Percentiles rank a stretch among this genome's conserved stretches.
These are phyloP conservation scores for Seladonia tumulorum DNA, from an alignment of 2,888 invertebrate species.

Conservation along the genomic window DNA sequence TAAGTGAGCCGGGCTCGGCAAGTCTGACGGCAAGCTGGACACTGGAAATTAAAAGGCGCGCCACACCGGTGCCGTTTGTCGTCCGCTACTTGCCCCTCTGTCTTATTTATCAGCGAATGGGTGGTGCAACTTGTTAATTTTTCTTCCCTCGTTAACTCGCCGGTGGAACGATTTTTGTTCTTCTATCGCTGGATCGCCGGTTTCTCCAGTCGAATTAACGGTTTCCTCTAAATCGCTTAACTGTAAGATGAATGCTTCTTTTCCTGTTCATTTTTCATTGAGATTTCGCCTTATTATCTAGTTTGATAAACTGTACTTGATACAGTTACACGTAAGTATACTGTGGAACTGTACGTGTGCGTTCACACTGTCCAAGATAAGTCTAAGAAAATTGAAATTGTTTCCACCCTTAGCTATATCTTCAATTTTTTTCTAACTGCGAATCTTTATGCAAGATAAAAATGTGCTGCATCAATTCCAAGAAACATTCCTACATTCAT, in stretches of 20 bases:
- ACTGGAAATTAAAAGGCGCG: conserved; percentile 73
- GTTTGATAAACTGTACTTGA: neutral
- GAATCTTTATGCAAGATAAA: no score
- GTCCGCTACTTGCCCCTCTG: conserved; percentile 22
- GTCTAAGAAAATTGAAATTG: neutral
- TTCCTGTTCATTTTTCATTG: neutral
- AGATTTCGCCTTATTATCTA: neutral
- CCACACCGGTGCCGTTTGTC: conserved; percentile 68
- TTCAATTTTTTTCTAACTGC: no score
- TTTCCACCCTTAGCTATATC: neutral
- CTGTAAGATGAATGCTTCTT: neutral
- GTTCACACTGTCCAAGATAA: neutral
- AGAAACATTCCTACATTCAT: no score
- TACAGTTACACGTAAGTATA: neutral
- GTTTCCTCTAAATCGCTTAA: neutral
- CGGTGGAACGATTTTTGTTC: neutral
- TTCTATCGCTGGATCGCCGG: neutral
- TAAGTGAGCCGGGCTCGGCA: conserved; percentile 59
- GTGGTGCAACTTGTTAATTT: conserved; percentile 45
- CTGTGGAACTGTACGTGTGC: neutral
- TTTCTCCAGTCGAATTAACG: conserved; percentile 26
- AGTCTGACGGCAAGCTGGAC: conserved; percentile 57
- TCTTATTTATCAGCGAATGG: conserved; percentile 45
- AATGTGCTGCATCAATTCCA: no score
- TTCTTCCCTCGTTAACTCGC: conserved; percentile 34